phyloP scores from a whole-genome alignment of 2,888 invertebrate genomes.

The Amphimallon solstitiale region DNA sequence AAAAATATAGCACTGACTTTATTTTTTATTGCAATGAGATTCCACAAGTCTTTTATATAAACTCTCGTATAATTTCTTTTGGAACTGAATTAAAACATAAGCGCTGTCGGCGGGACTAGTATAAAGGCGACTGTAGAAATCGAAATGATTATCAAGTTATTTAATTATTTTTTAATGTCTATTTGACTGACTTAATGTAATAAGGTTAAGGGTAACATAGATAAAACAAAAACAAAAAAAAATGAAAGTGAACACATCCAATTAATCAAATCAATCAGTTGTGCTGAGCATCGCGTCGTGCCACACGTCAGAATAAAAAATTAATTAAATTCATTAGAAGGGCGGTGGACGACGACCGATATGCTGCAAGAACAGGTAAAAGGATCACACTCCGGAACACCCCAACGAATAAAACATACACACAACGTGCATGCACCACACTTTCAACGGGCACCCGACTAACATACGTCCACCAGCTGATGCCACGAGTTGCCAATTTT shows the following conservation, averaged over 20 bases:
- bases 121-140: too few species aligned
- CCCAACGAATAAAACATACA: conserved; percentile 37
- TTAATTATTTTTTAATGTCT: too few species aligned
- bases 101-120: too few species aligned
- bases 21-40: too few species aligned
- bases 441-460: conserved; percentile 25
- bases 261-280: conserved; percentile 30
- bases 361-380: conserved; percentile 35
- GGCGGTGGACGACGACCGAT: conserved; percentile 32
- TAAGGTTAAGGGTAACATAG: too few species aligned
- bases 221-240: not conserved
- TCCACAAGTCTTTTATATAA: too few species aligned
- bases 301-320: conserved; percentile 34
- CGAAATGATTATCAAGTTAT: too few species aligned
- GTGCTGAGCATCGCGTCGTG: conserved; percentile 3
- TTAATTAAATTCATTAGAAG: conserved; percentile 37
- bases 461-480: conserved; percentile 51
- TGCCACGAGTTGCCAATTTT: conserved; percentile 52
- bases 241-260: conserved; percentile 13
- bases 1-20: too few species aligned
- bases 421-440: conserved; percentile 20
- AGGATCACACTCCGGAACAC: conserved; percentile 45
- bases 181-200: too few species aligned
- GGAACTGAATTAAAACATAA: too few species aligned
- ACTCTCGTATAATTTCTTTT: too few species aligned